A percentile compares a stretch with the other conserved stretches of the same genome.
These are phyloP conservation scores for Neria commutata DNA, from an alignment of 2,888 invertebrate genomes.

Conservation along the genomic window DNA sequence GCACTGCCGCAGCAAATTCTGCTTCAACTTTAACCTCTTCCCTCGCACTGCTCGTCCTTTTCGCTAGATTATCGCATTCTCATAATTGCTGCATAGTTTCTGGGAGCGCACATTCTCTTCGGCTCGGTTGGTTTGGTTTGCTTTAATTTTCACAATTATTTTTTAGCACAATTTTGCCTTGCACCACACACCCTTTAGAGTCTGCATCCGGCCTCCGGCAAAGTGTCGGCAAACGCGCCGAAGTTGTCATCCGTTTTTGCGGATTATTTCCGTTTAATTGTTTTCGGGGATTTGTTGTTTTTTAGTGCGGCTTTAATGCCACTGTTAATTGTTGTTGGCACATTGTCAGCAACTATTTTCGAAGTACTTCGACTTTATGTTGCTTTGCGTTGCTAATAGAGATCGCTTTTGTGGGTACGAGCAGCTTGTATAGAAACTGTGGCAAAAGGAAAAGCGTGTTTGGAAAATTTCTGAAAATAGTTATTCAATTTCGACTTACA, in stretches of 20 bases:
- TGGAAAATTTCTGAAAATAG: no score
- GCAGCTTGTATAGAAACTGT: no score
- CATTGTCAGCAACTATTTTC: not conserved
- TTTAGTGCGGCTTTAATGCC: not conserved
- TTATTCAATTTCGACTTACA: no score
- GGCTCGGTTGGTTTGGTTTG: not conserved
- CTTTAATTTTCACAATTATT: not conserved
- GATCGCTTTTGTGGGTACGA: no score
- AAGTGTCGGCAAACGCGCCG: not conserved
- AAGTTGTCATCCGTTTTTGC: not conserved
- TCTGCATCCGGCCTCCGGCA: not conserved
- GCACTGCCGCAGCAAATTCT: no score
- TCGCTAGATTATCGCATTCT: no score
- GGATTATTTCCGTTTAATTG: constrained; percentile 1
- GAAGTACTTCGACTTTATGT: no score
- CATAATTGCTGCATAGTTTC: constrained; percentile 3
- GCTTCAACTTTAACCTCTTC: no score
- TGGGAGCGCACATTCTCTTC: not conserved
- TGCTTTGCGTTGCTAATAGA: no score
- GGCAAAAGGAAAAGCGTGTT: no score
- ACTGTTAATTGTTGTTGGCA: not conserved
- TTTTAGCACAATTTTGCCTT: not conserved
- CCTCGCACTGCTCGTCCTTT: no score
- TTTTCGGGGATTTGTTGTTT: constrained; percentile 1
- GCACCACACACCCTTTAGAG: no score